Evolutionary conservation across 2,797 vertebrate genomes (phyloP), one percentile per base, ranked within the genome.

Genomic region (Oreochromis mossambicus): DNA sequence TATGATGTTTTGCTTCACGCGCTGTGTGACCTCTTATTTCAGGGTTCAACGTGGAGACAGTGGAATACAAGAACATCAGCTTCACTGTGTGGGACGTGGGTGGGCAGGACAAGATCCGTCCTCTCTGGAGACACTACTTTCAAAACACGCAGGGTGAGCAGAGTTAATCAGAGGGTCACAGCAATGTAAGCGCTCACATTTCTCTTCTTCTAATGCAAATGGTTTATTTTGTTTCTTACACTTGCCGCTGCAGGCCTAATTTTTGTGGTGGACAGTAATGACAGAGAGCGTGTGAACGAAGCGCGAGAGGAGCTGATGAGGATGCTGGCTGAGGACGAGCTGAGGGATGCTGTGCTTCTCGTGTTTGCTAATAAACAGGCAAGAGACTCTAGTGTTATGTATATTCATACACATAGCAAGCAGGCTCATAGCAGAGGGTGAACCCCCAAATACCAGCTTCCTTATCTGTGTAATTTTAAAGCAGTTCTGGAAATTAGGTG

Each of bases 241-340:
- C 13, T 66, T 5, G 4, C 19, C 26, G 5, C 81, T 83, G 26
- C 83, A 97, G 98, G 98, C 88, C 95, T 99, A 89, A 99, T 99
- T 94, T 99, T 99, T 86, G 98, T 99, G 95, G 98, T 99, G 88
- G 98, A 99, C 96, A 99, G 98, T 91, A 99, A 99, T 7, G 98
- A 99, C 92, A 95, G 98, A 91, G 98, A 99, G 92, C 96, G 98
- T 34, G 98, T 99, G 88, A 99, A 98, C 2, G 98, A 99, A 91
- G 98, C 98, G 1, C 96, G 98, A 73, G 98, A 99, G 95, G 98
- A 99, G 95, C 95, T 99, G 86, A 99, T 99, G 98, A 96, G 98
- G 94, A 99, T 99, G 98, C 95, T 99, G 89, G 98, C 98, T 0
- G 98, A 99, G 88, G 98, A 99, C 3, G 98, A 99, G 89, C 96